Evolutionary conservation across 35 echinoderm and acorn worm genomes (phyloP).

Genomic region (Strongylocentrotus purpuratus): DNA sequence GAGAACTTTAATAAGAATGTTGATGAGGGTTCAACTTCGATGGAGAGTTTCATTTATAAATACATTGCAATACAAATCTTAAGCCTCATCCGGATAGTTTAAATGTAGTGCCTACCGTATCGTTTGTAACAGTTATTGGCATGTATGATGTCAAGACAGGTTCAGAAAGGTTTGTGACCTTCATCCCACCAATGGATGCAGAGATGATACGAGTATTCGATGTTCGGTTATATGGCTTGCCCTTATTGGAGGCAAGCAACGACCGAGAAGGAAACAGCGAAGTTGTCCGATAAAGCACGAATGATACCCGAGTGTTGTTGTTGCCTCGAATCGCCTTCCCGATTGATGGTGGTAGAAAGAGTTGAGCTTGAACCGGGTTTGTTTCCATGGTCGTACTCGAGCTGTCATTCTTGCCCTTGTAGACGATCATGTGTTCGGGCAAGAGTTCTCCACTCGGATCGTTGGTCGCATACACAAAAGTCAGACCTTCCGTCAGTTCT

Average conservation of each 20-base stretch:
- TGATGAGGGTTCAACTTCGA: no score
- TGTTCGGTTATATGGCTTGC: constrained; percentile 2
- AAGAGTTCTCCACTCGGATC: neutral
- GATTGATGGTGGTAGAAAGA: constrained; percentile 22
- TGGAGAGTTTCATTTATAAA: no score
- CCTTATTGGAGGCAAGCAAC: neutral
- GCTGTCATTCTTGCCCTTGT: neutral
- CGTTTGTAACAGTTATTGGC: neutral
- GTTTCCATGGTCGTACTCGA: neutral
- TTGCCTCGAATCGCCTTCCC: neutral
- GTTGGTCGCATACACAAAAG: neutral
- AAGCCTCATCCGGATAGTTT: no score
- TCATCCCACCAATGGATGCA: neutral
- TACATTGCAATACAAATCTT: no score
- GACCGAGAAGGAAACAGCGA: neutral
- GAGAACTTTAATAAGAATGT: no score
- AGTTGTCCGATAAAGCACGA: constrained; percentile 34
- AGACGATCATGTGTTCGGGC: neutral
- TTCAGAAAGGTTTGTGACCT: neutral
- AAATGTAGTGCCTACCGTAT: neutral
- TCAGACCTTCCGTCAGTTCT: neutral
- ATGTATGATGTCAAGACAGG: neutral
- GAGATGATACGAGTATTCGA: constrained; percentile 34
- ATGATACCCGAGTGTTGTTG: constrained; percentile 29
- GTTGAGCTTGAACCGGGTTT: neutral